These are phyloP conservation scores for Melanocharis versteri DNA, from an alignment of 2,113 vertebrate genomes.

Conservation along the genomic window DNA sequence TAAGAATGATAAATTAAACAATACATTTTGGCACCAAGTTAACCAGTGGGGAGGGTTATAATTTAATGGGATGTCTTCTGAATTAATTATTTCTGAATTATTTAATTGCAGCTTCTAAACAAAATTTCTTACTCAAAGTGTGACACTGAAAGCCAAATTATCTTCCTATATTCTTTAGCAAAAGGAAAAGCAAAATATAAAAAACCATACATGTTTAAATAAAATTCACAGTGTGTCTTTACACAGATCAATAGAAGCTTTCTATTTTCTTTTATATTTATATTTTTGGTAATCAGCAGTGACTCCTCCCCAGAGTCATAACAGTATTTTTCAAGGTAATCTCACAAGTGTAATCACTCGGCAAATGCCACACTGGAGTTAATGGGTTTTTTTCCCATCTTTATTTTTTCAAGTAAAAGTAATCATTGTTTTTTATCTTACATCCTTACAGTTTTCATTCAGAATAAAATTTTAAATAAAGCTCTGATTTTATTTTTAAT, in stretches of 20 bases:
- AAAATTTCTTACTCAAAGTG: constrained; percentile 66
- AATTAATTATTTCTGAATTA: constrained; percentile 84
- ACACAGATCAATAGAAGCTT: background rate
- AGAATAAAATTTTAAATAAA: constrained; percentile 26
- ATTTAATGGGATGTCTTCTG: constrained; percentile 80
- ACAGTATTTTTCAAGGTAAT: constrained; percentile 3
- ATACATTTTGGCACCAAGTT: constrained; percentile 77
- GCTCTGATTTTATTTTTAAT: background rate
- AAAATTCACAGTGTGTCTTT: background rate
- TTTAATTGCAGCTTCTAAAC: constrained; percentile 77
- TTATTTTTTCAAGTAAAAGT: background rate
- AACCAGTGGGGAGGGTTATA: constrained; percentile 80
- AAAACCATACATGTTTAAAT: background rate
- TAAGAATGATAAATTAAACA: constrained; percentile 84
- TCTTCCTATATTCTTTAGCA: background rate
- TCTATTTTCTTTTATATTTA: constrained; percentile 26
- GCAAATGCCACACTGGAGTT: background rate
- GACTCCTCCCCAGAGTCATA: background rate
- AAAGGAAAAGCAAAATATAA: background rate
- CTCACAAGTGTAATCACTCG: constrained; percentile 1
- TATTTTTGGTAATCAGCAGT: constrained; percentile 24
- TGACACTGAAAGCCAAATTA: constrained; percentile 29
- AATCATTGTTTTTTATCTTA: constrained; percentile 1
- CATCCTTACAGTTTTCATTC: background rate
- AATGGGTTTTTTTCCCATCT: background rate